A percentile compares a stretch with the other conserved stretches of the same genome.
Evolutionary conservation across 2,797 vertebrate genomes (phyloP).

Genomic region (Hemibagrus guttatus): DNA sequence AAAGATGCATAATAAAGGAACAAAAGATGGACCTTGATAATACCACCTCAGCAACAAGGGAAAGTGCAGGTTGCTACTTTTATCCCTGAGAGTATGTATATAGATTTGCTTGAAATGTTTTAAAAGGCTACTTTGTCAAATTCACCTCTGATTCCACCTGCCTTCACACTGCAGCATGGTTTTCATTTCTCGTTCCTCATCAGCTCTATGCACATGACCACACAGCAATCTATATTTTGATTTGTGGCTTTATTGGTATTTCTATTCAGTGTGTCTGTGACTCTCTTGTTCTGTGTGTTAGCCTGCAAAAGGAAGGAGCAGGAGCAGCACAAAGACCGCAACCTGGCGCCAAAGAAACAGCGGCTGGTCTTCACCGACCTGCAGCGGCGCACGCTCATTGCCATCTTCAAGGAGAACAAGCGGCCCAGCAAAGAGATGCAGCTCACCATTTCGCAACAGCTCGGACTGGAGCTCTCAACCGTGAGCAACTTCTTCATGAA

Average conservation of each 20-base stretch:
- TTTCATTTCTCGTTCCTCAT: conserved; percentile 26
- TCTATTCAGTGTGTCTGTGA: conserved; percentile 56
- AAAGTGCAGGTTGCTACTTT: background rate
- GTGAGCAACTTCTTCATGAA: conserved; percentile 99
- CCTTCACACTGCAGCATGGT: conserved; percentile 25
- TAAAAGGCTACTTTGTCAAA: background rate
- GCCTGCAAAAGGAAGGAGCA: conserved; percentile 98
- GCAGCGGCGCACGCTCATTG: conserved; percentile 94
- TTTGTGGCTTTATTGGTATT: conserved; percentile 30
- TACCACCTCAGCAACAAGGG: background rate
- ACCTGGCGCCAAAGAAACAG: conserved; percentile 94
- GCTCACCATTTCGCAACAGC: conserved; percentile 96
- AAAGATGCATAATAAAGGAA: background rate
- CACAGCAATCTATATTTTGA: conserved; percentile 32
- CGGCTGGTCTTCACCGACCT: conserved; percentile 99
- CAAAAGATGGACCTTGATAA: background rate
- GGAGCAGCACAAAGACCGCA: conserved; percentile 88
- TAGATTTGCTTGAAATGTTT: conserved; percentile 11
- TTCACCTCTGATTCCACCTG: background rate
- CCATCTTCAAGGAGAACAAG: conserved; percentile 99
- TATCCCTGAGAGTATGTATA: background rate
- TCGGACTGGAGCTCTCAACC: conserved; percentile 94
- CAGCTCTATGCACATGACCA: conserved; percentile 29
- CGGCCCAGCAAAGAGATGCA: conserved; percentile 98
- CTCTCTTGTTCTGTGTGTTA: conserved; percentile 58